phyloP scores from a whole-genome alignment of 2,113 vertebrate species.

The Dasyprocta punctata region DNA sequence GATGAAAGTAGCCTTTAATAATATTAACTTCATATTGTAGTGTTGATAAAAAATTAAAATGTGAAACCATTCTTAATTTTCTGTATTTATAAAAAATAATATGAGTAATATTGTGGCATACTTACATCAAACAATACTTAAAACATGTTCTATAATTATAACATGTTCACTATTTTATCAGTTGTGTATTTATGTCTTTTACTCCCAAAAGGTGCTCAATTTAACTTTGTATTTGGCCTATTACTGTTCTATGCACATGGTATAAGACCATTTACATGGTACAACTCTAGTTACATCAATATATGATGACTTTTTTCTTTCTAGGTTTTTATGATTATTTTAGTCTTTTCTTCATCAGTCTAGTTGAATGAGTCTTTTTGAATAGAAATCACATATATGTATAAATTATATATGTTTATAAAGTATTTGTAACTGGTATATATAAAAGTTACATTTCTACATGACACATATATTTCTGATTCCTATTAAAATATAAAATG shows the following conservation, averaged over 20 bases:
- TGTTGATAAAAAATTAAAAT: constrained; percentile 19
- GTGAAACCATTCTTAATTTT: background rate
- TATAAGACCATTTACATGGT: background rate
- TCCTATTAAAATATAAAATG: background rate
- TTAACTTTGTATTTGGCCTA: background rate
- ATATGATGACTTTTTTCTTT: background rate
- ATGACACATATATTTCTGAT: background rate
- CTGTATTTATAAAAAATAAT: background rate
- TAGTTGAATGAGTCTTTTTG: background rate
- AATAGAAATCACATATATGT: background rate
- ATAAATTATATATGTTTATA: background rate
- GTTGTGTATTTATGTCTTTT: background rate
- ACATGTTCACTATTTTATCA: background rate
- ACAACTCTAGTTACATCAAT: background rate
- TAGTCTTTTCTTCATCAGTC: background rate
- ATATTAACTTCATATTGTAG: background rate
- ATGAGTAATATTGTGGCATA: background rate
- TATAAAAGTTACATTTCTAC: background rate
- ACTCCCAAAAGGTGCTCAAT: background rate
- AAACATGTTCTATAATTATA: background rate
- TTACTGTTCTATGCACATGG: background rate
- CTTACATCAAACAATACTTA: background rate
- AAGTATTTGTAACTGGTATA: background rate
- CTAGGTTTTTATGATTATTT: background rate
- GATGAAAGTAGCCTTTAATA: background rate